phyloP scores from a whole-genome alignment of 2,113 vertebrate species.

The Plecotus auritus region DNA sequence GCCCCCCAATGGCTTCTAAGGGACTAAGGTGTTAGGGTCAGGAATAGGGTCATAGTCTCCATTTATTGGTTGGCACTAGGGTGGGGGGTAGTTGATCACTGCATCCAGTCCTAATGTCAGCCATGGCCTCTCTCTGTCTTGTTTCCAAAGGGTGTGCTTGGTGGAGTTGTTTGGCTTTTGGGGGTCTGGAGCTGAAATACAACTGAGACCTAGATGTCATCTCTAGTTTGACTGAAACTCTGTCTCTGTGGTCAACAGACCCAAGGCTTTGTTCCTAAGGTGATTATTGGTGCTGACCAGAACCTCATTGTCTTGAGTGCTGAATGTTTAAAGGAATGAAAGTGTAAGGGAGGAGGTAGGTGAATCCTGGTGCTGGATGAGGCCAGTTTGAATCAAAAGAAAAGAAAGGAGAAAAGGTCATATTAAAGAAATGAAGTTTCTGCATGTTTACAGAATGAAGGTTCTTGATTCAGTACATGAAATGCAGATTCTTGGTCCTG shows the following conservation, averaged over 20 bases:
- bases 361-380: neutral
- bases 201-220: neutral
- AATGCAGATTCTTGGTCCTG: neutral
- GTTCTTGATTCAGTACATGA: neutral
- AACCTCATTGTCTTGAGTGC: neutral
- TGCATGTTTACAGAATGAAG: neutral
- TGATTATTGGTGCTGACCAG: neutral
- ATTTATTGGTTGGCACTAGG: neutral
- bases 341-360: neutral
- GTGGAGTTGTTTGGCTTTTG: neutral
- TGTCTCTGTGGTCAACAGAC: neutral
- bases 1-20: neutral
- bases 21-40: neutral
- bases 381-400: neutral
- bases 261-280: neutral
- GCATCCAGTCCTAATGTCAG: neutral
- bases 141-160: neutral
- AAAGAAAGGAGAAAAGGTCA: neutral
- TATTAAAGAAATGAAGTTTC: neutral
- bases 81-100: neutral
- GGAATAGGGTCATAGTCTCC: neutral
- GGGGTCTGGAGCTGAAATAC: neutral
- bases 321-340: neutral
- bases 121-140: neutral
- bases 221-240: neutral